Evolutionary conservation across 1,140 invertebrate genomes (phyloP), one percentile per base, ranked within the genome.

Genomic region (Antheraea mylitta): DNA sequence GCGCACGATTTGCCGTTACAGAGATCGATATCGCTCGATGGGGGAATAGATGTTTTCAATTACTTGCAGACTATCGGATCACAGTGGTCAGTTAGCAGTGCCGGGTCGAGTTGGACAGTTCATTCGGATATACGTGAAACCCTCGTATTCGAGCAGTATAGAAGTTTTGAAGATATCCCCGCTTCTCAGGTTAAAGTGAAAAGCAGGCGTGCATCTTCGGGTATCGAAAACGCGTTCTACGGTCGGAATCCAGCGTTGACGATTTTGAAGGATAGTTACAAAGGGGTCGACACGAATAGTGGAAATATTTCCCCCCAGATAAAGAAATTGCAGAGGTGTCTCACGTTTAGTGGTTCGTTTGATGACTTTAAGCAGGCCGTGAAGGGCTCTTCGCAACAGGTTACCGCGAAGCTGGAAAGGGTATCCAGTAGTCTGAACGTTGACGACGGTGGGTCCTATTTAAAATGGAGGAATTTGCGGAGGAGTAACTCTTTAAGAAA

Each of bases 161-260:
- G 82, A 36, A 91, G 89, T 72, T 87, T 89, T 59, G 89, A 90
- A 77, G 87, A 91, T 86, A 83, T 89, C 45, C 83, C 85, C 8
- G 79, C 83, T 89, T 85, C 87, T 86, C 83, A 77, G 36, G 30
- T 67, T 10, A 80, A 68, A 80, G 77, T 73, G 83, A 91, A 80
- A 90, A 91, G 81, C 72, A 83, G 87, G 78, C 82, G 87, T 9
- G 82, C 83, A 84, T 91, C 87, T 76, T 80, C 80, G 13, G 85
- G 82, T 48, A 70, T 76, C 58, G 77, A 77, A 22, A 78, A 77
- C 70, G 73, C 75, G 42, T 72, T 66, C 53, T 76, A 73, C 3
- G 83, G 73, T 37, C 79, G 77, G 36, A 81, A 75, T 69, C 61
- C 78, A 30, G 81, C 82, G 37, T 67, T 89, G 58, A 73, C 78